Evolutionary conservation across 2,888 invertebrate species (phyloP).

Genomic region (Catocala sponsa): DNA sequence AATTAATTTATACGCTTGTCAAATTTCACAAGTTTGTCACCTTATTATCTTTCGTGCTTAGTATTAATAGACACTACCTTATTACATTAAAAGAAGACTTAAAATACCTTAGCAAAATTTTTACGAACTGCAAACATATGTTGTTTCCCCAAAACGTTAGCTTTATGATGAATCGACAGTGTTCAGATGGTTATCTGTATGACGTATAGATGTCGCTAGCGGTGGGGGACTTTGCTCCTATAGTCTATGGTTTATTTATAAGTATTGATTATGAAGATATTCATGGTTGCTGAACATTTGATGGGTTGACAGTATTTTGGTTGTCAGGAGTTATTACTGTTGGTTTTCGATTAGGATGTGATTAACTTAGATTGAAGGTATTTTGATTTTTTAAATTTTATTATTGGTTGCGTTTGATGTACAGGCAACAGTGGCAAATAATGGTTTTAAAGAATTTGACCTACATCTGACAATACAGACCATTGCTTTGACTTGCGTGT

Average conservation of each 20-base stretch:
- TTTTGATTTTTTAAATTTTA: neutral
- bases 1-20: conserved; percentile 36
- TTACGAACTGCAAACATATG: conserved; percentile 8
- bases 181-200: conserved; percentile 59
- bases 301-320: conserved; percentile 24
- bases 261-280: conserved; percentile 43
- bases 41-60: neutral
- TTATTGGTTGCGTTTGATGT: no score
- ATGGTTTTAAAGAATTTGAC: no score
- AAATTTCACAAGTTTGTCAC: conserved; percentile 20
- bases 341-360: neutral
- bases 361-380: neutral
- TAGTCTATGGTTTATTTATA: conserved; percentile 31
- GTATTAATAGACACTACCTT: neutral
- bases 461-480: no score
- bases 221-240: conserved; percentile 38
- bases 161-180: conserved; percentile 49
- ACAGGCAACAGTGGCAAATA: no score
- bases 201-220: conserved; percentile 60
- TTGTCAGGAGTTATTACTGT: conserved; percentile 19
- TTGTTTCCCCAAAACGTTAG: conserved; percentile 37
- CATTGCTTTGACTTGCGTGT: no score
- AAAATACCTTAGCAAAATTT: conserved; percentile 7
- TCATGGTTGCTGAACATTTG: conserved; percentile 37
- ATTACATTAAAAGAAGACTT: neutral